phyloP scores from a whole-genome alignment of 2,888 invertebrate species.

The Melolontha melolontha region DNA sequence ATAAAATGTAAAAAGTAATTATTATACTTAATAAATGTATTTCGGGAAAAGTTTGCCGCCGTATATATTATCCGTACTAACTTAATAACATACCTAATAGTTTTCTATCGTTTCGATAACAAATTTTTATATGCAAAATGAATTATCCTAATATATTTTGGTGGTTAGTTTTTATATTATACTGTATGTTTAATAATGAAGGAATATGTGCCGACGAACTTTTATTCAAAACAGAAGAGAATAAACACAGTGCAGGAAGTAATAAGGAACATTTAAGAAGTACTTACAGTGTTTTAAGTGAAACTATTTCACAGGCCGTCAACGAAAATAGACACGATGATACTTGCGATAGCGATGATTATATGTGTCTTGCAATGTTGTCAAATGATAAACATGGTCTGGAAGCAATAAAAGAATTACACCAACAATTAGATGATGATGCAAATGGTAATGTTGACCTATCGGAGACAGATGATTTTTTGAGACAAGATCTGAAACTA shows the following conservation, averaged over 20 bases:
- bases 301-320: conserved; percentile 71
- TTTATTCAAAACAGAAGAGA: conserved; percentile 48
- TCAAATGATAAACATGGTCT: conserved; percentile 87
- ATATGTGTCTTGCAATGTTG: conserved; percentile 77
- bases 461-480: conserved; percentile 96
- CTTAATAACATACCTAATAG: conserved; percentile 17
- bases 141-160: conserved; percentile 56
- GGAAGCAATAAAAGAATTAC: conserved; percentile 93
- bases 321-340: conserved; percentile 68
- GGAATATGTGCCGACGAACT: conserved; percentile 50
- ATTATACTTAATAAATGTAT: conserved; percentile 56
- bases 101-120: conserved; percentile 11
- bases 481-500: conserved; percentile 95
- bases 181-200: conserved; percentile 48
- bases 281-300: conserved; percentile 68
- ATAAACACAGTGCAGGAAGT: conserved; percentile 38
- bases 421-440: conserved; percentile 96
- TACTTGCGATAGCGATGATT: conserved; percentile 76
- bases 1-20: conserved; percentile 54
- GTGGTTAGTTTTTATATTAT: conserved; percentile 61
- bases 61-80: conserved; percentile 24
- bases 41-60: conserved; percentile 18
- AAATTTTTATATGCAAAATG: conserved; percentile 46
- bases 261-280: conserved; percentile 55
- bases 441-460: conserved; percentile 97